Evolutionary conservation across 2,797 vertebrate genomes (phyloP).

Genomic region (Thalassophryne amazonica): DNA sequence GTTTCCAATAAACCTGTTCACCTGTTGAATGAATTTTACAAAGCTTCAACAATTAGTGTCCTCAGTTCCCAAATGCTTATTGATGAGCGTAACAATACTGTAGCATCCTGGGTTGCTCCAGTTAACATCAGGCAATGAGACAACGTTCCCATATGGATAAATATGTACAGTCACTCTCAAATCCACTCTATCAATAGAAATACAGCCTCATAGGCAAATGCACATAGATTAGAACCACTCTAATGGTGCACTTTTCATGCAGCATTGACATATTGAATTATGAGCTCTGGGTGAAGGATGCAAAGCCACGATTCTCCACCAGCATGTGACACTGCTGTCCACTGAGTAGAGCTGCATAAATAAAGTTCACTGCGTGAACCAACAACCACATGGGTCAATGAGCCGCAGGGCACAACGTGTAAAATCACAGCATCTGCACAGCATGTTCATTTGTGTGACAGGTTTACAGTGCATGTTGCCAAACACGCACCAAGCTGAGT

Average conservation of each 20-base stretch:
- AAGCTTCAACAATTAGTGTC: too few species aligned
- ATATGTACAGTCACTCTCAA: too few species aligned
- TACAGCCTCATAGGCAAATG: neutral
- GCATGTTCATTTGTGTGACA: conserved; percentile 24
- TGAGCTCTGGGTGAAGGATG: conserved; percentile 29
- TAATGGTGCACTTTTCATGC: conserved; percentile 13
- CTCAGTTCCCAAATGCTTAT: too few species aligned
- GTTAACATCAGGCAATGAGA: too few species aligned
- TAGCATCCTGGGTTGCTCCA: too few species aligned
- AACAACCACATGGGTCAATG: conserved; percentile 18
- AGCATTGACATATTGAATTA: conserved; percentile 22
- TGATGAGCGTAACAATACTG: too few species aligned
- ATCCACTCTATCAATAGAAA: neutral
- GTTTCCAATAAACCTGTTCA: too few species aligned
- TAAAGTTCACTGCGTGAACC: conserved; percentile 21
- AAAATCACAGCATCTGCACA: conserved; percentile 8
- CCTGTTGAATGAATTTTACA: too few species aligned
- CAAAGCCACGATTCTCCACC: conserved; percentile 35
- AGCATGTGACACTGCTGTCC: neutral
- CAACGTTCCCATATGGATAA: too few species aligned
- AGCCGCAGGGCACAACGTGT: conserved; percentile 13
- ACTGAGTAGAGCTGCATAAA: conserved; percentile 34
- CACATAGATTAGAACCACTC: neutral
- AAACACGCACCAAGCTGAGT: conserved; percentile 15
- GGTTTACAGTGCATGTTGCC: conserved; percentile 1